A percentile compares a stretch with the other conserved stretches of the same genome.
Conservation (phyloP, 2,797 vertebrate genomes). For the Syndactyla subalaris region DNA sequence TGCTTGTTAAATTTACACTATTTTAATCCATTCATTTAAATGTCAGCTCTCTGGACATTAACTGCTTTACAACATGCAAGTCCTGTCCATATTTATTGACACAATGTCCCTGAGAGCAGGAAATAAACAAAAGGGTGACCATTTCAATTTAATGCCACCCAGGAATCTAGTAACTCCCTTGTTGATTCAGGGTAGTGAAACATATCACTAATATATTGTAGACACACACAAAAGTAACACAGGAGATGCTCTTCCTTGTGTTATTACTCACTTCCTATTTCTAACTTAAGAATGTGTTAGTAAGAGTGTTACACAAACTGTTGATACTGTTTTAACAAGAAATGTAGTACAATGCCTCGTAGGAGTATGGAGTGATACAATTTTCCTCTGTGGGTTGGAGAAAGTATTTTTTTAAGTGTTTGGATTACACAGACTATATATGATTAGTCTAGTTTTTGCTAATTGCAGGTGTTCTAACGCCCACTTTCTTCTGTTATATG, state of each 20-base stretch:
- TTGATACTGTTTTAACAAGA: conserved; percentile 43
- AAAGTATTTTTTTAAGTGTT: conserved; percentile 45
- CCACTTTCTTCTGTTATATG: conserved; percentile 31
- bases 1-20: not conserved
- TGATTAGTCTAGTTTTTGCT: conserved; percentile 33
- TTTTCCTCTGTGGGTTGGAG: conserved; percentile 67
- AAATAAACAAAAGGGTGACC: not conserved
- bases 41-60: not conserved
- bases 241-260: not conserved
- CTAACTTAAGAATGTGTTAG: conserved; percentile 30
- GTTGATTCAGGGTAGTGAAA: not conserved
- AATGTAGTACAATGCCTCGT: conserved; percentile 42
- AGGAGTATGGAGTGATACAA: conserved; percentile 50
- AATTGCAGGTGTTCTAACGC: conserved; percentile 46
- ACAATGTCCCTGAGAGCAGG: not conserved
- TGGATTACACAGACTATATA: conserved; percentile 33
- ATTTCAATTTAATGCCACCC: not conserved
- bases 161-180: not conserved
- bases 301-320: conserved; percentile 57
- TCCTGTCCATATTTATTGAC: not conserved
- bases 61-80: not conserved
- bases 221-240: not conserved
- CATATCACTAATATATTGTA: not conserved
- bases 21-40: not conserved
- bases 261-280: conserved; percentile 62